phyloP scores from a whole-genome alignment of 2,113 vertebrate species.

The Eleginops maclovinus region DNA sequence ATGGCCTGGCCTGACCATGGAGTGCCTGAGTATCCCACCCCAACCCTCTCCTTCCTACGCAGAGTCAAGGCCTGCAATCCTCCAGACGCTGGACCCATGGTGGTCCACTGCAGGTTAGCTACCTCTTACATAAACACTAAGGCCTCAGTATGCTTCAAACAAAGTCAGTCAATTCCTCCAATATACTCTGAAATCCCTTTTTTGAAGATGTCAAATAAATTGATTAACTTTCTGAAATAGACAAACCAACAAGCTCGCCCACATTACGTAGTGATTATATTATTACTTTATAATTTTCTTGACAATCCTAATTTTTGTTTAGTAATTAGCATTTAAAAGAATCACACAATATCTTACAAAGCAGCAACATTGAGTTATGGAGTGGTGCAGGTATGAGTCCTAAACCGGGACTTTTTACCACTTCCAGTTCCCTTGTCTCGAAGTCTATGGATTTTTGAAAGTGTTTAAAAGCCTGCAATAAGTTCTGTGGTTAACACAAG shows the following conservation, averaged over 20 bases:
- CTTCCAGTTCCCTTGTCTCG: no score
- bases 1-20: conserved; percentile 98
- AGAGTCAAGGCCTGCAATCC: conserved; percentile 94
- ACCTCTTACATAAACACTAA: not conserved
- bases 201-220: not conserved
- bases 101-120: conserved; percentile 97
- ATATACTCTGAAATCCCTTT: not conserved
- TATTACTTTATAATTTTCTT: no score
- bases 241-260: no score
- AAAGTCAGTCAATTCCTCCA: not conserved
- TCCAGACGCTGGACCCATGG: conserved; percentile 92
- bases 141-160: not conserved
- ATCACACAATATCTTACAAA: not conserved
- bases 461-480: no score
- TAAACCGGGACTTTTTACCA: no score
- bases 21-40: conserved; percentile 95
- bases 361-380: not conserved
- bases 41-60: conserved; percentile 92
- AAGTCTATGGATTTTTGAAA: no score
- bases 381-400: no score
- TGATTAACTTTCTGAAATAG: not conserved
- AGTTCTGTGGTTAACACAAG: no score
- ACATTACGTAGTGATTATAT: not conserved
- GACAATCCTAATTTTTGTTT: not conserved
- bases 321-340: not conserved